These are phyloP conservation scores for Drosophila birchii DNA, from an alignment of 2,888 invertebrate species.

Conservation along the genomic window DNA sequence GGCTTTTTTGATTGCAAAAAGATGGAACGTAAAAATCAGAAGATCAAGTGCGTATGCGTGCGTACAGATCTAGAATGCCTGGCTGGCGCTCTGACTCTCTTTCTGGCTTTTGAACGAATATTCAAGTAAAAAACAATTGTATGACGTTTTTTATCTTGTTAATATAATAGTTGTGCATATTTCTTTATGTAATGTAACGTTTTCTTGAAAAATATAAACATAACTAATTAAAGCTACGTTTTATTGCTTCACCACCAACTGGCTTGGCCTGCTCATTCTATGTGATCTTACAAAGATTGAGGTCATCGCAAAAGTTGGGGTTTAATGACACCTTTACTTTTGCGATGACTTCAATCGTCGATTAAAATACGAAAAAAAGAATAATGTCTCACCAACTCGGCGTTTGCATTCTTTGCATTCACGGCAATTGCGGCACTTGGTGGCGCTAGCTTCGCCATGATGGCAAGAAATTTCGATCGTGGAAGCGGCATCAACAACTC, in stretches of 20 bases:
- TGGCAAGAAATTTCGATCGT: neutral
- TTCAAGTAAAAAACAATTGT: neutral
- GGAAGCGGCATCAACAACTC: neutral
- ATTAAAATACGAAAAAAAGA: neutral
- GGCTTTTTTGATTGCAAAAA: neutral
- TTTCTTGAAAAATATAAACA: neutral
- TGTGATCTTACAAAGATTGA: neutral
- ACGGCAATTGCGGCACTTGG: conserved; percentile 31
- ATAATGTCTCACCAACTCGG: conserved; percentile 60
- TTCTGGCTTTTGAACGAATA: neutral
- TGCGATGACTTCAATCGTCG: too few species aligned
- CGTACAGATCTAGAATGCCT: neutral
- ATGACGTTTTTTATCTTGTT: neutral
- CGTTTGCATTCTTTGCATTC: conserved; percentile 80
- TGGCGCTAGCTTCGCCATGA: conserved; percentile 5
- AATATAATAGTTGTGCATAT: neutral
- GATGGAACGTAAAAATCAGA: neutral
- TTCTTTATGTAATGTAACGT: neutral
- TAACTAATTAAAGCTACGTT: neutral
- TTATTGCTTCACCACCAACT: neutral
- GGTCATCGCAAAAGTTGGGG: neutral
- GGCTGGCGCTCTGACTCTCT: neutral
- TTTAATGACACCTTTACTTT: too few species aligned
- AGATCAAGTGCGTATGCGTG: neutral
- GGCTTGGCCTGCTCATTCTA: too few species aligned